Conservation (phyloP, 2,888 invertebrate genomes). For the Pharmacophagus antenor region DNA sequence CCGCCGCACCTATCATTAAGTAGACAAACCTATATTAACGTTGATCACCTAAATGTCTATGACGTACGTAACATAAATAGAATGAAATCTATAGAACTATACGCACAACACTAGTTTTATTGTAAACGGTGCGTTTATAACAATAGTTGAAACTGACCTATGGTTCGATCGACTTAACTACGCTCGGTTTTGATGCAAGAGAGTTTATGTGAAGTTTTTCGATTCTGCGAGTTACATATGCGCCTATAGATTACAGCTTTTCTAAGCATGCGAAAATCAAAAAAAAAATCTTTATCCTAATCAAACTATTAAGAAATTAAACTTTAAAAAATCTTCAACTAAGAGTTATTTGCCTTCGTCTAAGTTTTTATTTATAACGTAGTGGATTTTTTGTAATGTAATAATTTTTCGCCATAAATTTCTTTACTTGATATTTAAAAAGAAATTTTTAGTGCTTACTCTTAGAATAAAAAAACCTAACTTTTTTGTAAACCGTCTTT, state of each 20-base stretch:
- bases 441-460: too few relatives aligned
- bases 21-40: not conserved
- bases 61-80: not conserved
- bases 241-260: not conserved
- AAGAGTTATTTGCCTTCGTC: too few relatives aligned
- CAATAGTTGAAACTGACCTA: constrained; percentile 29
- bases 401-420: too few relatives aligned
- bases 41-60: not conserved
- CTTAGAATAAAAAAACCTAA: too few relatives aligned
- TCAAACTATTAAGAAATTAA: too few relatives aligned
- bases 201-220: not conserved
- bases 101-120: constrained; percentile 17
- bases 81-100: constrained; percentile 8
- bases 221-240: too few relatives aligned
- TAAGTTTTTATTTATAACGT: too few relatives aligned
- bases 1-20: not conserved
- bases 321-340: too few relatives aligned
- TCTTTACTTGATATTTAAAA: too few relatives aligned
- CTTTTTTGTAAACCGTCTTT: too few relatives aligned
- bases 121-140: constrained; percentile 18
- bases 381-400: too few relatives aligned
- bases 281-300: too few relatives aligned
- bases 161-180: not conserved
- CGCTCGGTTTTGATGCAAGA: not conserved
- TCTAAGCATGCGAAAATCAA: not conserved